Evolutionary conservation across 1,140 invertebrate species (phyloP).

Genomic region (Bradynema listronoti): DNA sequence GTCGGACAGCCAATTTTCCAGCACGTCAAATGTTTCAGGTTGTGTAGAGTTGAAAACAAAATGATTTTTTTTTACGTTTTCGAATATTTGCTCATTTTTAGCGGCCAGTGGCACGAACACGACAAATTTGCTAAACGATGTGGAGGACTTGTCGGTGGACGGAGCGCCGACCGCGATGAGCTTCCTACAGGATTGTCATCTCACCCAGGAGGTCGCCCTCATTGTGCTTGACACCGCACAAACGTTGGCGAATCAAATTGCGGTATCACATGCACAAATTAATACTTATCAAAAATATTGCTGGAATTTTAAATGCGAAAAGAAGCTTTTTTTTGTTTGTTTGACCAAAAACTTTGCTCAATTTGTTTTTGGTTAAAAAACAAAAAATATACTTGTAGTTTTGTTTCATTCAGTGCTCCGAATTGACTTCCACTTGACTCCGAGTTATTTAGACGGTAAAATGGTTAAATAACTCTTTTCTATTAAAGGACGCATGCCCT

Average conservation of each 20-base stretch:
- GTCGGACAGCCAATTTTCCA: conserved; percentile 25
- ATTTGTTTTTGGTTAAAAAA: background rate
- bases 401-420: too few species aligned
- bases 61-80: too few species aligned
- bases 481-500: too few species aligned
- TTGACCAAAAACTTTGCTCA: conserved; percentile 18
- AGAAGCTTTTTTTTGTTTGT: background rate
- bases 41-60: too few species aligned
- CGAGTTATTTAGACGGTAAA: too few species aligned
- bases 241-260: conserved; percentile 74
- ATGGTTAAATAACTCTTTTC: too few species aligned
- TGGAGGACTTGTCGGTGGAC: background rate
- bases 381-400: background rate
- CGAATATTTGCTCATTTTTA: too few species aligned
- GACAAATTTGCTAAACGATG: too few species aligned
- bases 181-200: conserved; percentile 62
- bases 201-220: conserved; percentile 81
- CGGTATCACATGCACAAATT: too few species aligned
- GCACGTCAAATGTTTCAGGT: conserved; percentile 11
- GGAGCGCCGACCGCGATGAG: conserved; percentile 9
- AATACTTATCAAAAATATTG: too few species aligned
- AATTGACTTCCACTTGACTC: too few species aligned
- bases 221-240: conserved; percentile 77
- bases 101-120: too few species aligned
- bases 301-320: background rate